A percentile compares a stretch with the other conserved stretches of the same genome.
Conservation (phyloP, 2,888 invertebrate species). For the Andrena praecox region DNA sequence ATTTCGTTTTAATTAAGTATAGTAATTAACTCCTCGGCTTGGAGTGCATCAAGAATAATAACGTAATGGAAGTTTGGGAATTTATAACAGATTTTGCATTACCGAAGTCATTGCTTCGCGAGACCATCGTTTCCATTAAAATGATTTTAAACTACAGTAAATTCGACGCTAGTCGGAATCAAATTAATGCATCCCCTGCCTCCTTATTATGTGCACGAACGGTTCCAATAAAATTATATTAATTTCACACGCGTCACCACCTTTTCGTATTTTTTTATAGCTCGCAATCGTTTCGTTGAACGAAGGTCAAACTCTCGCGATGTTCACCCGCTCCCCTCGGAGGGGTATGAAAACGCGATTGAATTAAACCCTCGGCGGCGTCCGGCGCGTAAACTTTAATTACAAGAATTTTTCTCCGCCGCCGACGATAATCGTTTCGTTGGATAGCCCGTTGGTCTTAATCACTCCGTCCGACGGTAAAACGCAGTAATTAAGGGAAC, state of each 20-base stretch:
- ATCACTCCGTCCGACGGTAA: constrained; percentile 71
- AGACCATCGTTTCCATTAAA: not conserved
- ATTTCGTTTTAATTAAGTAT: constrained; percentile 29
- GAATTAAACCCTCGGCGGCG: constrained; percentile 17
- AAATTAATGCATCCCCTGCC: not conserved
- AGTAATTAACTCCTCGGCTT: constrained; percentile 20
- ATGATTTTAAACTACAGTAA: constrained; percentile 29
- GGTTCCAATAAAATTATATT: not conserved
- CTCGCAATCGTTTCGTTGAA: constrained; percentile 5
- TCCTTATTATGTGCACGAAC: not conserved
- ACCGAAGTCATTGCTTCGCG: not conserved
- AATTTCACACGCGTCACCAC: not conserved
- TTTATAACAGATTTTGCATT: constrained; percentile 6
- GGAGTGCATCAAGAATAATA: constrained; percentile 4
- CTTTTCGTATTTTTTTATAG: not conserved
- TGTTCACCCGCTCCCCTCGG: not conserved
- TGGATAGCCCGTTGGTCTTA: constrained; percentile 58
- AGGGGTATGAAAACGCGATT: constrained; percentile 9
- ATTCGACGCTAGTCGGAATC: constrained; percentile 1
- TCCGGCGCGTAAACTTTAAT: constrained; percentile 46
- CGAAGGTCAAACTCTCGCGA: constrained; percentile 4
- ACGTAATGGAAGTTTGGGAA: not conserved
- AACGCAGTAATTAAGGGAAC: constrained; percentile 80
- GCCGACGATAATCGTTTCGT: constrained; percentile 50
- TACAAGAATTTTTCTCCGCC: constrained; percentile 42